Evolutionary conservation across 2,113 vertebrate species (phyloP).

Genomic region (Trogon melanurus): DNA sequence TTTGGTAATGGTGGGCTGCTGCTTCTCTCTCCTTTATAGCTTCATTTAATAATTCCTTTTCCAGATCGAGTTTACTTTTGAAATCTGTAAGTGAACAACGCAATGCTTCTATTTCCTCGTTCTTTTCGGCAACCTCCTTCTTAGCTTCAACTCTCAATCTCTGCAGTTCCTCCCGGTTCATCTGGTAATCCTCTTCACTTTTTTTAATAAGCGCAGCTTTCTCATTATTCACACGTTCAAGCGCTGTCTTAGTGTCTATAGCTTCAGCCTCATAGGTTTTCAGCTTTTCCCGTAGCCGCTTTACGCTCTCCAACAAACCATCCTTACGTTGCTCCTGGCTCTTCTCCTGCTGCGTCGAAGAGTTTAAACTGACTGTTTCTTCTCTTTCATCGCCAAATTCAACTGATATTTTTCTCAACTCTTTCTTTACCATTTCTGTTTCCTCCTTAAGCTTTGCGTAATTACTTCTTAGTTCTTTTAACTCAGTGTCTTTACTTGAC

Average conservation of each 20-base stretch:
- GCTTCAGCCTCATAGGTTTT: background rate
- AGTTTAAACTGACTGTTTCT: conserved; percentile 28
- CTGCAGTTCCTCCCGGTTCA: conserved; percentile 54
- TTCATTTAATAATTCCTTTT: conserved; percentile 35
- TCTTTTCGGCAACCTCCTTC: conserved; percentile 62
- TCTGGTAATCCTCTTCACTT: conserved; percentile 34
- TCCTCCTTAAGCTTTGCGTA: conserved; percentile 59
- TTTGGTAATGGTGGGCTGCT: conserved; percentile 54
- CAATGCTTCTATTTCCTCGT: conserved; percentile 57
- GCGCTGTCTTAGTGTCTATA: background rate
- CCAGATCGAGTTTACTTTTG: conserved; percentile 49
- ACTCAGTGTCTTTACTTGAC: conserved; percentile 44
- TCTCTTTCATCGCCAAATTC: conserved; percentile 49
- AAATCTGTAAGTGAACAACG: conserved; percentile 22
- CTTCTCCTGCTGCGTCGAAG: conserved; percentile 12
- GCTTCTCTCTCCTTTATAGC: conserved; percentile 5
- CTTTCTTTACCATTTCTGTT: conserved; percentile 27
- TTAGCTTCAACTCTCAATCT: conserved; percentile 41
- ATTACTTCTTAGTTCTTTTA: conserved; percentile 17
- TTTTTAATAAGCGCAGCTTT: conserved; percentile 46
- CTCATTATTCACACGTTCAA: conserved; percentile 46
- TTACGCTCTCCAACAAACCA: conserved; percentile 19
- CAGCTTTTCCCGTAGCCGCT: conserved; percentile 52
- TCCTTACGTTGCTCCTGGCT: conserved; percentile 21
- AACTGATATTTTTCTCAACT: conserved; percentile 58